Evolutionary conservation across 2,888 invertebrate genomes (phyloP).

Genomic region (Latheticus oryzae): DNA sequence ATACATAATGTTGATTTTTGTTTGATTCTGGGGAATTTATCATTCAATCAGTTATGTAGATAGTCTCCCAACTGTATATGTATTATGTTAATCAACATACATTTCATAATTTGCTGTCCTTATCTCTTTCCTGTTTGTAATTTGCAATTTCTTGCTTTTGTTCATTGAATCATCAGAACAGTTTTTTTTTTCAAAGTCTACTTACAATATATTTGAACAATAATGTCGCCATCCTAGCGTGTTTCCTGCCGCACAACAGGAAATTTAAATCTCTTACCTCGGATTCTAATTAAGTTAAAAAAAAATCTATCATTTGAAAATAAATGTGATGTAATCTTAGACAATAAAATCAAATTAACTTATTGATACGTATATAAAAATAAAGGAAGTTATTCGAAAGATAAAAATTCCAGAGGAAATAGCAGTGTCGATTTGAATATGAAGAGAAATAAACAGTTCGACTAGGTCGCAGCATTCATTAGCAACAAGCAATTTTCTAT

Average conservation of each 20-base stretch:
- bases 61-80: no score
- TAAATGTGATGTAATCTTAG: no score
- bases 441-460: conserved; percentile 17
- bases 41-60: no score
- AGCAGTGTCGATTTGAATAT: conserved; percentile 5
- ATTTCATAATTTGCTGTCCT: conserved; percentile 16
- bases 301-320: no score
- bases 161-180: conserved; percentile 45
- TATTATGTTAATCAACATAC: conserved; percentile 10
- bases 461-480: conserved; percentile 34
- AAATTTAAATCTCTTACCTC: conserved; percentile 63
- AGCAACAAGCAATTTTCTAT: conserved; percentile 37
- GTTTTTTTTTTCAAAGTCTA: conserved; percentile 55
- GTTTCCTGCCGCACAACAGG: conserved; percentile 61
- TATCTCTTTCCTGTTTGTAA: conserved; percentile 48
- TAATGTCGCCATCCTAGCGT: conserved; percentile 63
- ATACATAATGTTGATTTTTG: no score
- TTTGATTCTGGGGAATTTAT: no score
- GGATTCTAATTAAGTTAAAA: conserved; percentile 51
- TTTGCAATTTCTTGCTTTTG: conserved; percentile 55
- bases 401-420: background rate
- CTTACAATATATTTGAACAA: conserved; percentile 55
- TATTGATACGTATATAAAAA: no score
- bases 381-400: background rate
- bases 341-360: no score